These are phyloP conservation scores for Sminthurinus signatus DNA, from an alignment of 1,140 invertebrate genomes.

Conservation along the genomic window DNA sequence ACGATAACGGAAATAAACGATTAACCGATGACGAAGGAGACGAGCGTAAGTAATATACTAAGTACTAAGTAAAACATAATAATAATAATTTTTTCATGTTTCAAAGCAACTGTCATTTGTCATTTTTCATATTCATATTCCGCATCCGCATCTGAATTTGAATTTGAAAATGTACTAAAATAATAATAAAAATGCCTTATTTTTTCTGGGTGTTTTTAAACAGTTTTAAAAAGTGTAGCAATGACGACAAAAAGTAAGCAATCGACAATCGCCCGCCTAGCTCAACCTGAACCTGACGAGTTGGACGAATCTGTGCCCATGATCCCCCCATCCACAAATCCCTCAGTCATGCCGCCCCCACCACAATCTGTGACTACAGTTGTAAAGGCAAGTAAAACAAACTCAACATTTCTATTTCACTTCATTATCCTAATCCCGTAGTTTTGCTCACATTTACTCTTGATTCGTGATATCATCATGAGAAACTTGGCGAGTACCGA, in stretches of 20 bases:
- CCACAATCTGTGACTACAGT: conserved; percentile 33
- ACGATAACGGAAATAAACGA: conserved; percentile 39
- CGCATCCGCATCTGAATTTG: too few relatives aligned
- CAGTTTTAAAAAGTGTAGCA: conserved; percentile 40
- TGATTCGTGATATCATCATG: too few relatives aligned
- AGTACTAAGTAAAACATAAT: too few relatives aligned
- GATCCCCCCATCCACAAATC: conserved; percentile 27
- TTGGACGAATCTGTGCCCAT: conserved; percentile 37
- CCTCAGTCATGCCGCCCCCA: conserved; percentile 4
- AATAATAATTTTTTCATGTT: too few relatives aligned
- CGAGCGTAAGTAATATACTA: too few relatives aligned
- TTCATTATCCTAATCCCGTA: background rate
- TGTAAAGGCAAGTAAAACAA: conserved; percentile 37
- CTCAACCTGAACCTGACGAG: conserved; percentile 41
- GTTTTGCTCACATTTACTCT: background rate
- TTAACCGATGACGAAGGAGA: conserved; percentile 41
- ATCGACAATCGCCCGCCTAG: conserved; percentile 41
- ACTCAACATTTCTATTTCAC: background rate
- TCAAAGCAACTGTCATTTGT: too few relatives aligned
- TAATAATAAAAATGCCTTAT: too few relatives aligned
- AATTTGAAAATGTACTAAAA: too few relatives aligned
- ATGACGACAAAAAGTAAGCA: conserved; percentile 42
- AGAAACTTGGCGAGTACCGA: too few relatives aligned
- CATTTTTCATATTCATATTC: too few relatives aligned
- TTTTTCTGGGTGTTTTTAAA: too few relatives aligned